Conservation (phyloP, 2,113 vertebrate genomes). For the Gorsachius goisagi region DNA sequence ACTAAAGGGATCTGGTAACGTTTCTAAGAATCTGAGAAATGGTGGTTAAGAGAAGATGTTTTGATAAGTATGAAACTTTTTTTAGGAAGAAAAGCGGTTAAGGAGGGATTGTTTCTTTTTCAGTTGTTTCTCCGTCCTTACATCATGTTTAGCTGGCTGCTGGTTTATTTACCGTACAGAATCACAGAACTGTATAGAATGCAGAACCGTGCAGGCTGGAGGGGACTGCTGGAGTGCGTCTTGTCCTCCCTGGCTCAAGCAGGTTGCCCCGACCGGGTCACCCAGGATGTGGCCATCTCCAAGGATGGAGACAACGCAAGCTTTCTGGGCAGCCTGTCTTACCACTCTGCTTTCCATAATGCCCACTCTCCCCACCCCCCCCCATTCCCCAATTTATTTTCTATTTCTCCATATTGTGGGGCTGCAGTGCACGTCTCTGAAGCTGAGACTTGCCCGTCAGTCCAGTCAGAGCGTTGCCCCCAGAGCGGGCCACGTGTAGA, state of each 20-base stretch:
- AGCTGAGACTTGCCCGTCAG: accelerated
- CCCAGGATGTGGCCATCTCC: not conserved
- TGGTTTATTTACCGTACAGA: not conserved
- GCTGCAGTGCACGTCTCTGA: no score
- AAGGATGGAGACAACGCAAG: no score
- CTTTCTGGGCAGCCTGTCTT: not conserved
- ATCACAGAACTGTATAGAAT: accelerated
- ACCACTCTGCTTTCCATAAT: no score
- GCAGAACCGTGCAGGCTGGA: not conserved
- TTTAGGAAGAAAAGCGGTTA: not conserved
- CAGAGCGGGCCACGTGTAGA: accelerated
- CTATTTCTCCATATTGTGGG: not conserved
- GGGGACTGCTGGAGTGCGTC: accelerated
- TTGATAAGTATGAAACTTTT: not conserved
- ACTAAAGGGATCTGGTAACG: not conserved
- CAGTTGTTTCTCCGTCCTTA: not conserved
- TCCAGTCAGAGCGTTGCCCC: accelerated
- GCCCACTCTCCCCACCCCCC: no score
- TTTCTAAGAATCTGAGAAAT: not conserved
- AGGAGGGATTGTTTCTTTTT: not conserved
- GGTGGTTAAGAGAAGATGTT: not conserved
- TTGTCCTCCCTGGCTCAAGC: not conserved
- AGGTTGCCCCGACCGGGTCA: accelerated
- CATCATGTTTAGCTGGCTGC: accelerated
- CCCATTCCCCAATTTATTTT: not conserved